Evolutionary conservation across 2,113 vertebrate species (phyloP).

Genomic region (Stegostoma tigrinum): DNA sequence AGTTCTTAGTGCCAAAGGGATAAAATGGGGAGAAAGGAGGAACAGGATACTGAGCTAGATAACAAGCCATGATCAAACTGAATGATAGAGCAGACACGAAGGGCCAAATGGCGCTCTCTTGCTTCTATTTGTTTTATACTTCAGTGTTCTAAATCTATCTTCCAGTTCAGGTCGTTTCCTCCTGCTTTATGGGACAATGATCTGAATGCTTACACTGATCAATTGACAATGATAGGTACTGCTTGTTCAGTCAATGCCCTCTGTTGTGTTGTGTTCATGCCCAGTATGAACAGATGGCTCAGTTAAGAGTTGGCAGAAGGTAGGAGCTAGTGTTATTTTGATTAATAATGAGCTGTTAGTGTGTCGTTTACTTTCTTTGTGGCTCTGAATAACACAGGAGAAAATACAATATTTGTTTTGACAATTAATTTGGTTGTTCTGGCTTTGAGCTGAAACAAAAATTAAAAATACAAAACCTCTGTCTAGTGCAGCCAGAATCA

Average conservation of each 20-base stretch:
- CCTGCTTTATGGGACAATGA: neutral
- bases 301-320: constrained; percentile 25
- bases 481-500: neutral
- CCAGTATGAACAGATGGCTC: constrained; percentile 15
- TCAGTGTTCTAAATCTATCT: neutral
- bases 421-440: neutral
- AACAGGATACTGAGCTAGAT: neutral
- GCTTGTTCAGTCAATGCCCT: constrained; percentile 14
- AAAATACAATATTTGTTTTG: constrained; percentile 6
- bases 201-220: neutral
- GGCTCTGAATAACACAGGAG: neutral
- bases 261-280: neutral
- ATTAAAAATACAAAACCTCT: neutral
- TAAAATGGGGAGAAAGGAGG: neutral
- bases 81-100: neutral
- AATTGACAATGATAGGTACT: neutral
- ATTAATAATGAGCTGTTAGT: constrained; percentile 37
- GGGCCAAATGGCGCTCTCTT: neutral
- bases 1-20: neutral
- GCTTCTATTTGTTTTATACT: neutral
- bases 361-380: neutral
- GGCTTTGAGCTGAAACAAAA: neutral
- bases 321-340: neutral
- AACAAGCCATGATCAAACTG: neutral
- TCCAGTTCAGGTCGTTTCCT: neutral